phyloP scores from a whole-genome alignment of 2,888 invertebrate species.

The Hylaea fasciaria region DNA sequence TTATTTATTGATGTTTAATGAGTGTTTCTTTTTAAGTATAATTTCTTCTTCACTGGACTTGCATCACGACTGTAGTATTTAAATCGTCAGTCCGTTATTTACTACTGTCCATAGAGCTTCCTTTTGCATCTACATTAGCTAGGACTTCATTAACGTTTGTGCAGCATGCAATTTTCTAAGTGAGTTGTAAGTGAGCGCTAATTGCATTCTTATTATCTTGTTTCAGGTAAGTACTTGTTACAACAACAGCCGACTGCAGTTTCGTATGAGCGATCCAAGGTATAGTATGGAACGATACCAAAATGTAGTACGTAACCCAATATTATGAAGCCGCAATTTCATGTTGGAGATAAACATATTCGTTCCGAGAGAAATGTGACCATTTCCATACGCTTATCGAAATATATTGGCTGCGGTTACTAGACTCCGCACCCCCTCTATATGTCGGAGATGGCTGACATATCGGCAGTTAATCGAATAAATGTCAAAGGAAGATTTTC shows the following conservation, averaged over 20 bases:
- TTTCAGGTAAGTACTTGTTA: constrained; percentile 38
- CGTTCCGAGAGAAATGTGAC: constrained; percentile 17
- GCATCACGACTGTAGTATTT: no score
- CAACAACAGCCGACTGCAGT: no score
- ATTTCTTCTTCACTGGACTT: not conserved
- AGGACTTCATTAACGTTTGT: no score
- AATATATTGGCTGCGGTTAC: constrained; percentile 25
- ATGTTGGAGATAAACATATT: constrained; percentile 22
- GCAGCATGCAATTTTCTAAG: no score
- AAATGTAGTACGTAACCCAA: not conserved
- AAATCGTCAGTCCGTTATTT: no score
- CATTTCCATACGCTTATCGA: constrained; percentile 33
- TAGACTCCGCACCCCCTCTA: constrained; percentile 6
- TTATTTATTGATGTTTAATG: constrained; percentile 18
- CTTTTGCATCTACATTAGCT: no score
- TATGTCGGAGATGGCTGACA: constrained; percentile 4
- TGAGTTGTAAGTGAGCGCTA: not conserved
- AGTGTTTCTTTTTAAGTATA: not conserved
- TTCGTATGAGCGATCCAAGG: not conserved
- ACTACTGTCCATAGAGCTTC: no score
- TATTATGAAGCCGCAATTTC: constrained; percentile 12
- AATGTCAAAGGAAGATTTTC: constrained; percentile 12
- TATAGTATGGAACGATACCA: constrained; percentile 10
- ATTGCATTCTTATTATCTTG: constrained; percentile 14
- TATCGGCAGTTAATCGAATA: constrained; percentile 32